Base-by-base conservation (phyloP, 2,797 vertebrate genomes). In the Takifugu rubripes region DNA sequence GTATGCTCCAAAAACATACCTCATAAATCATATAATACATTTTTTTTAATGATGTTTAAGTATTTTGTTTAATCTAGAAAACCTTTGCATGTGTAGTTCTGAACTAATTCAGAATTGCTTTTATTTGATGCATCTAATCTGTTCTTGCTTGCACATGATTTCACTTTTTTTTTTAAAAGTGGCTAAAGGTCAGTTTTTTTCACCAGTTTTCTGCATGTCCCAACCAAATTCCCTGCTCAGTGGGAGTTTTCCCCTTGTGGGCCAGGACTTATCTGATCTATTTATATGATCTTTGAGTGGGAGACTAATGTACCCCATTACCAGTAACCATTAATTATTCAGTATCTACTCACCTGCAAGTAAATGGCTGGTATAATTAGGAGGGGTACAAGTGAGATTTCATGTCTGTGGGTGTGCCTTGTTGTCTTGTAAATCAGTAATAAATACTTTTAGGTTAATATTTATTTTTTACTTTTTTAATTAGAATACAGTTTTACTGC, bases 261-360 rank as follows among this genome's bases (percentile, higher is more conserved):
- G 62, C 42, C 59, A 54, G 53, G 31, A 63, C 70, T 64, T 70
- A 74, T 83, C 72, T 61, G 45, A 81, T 87, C 85, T 88, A 89
- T 90, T 86, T 87, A 84, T 84, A 84, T 72, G 83, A 87, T 82
- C 83, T 87, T 75, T 81, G 77, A 78, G 76, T 55, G 42, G 49
- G 56, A 84, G 78, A 83, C 81, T 86, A 84, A 88, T 87, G 84
- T 64, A 74, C 62, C 73, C 88, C 82, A 89, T 91, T 87, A 89
- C 80, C 63, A 78, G 64, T 5, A 43, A 52, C 52, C 76, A 88
- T 91, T 88, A 73, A 89, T 92, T 87, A 91, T 92, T 90, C 76
- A 90, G 71, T 21, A 64, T 69, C 83, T 52, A 73, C 78, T 90
- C 87, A 90, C 88, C 88, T 90, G 66, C 80, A 80, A 83, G 85